Percentiles rank a stretch among this genome's conserved stretches.
Conservation (phyloP, 2,888 invertebrate species). For the Biston stratarius region DNA sequence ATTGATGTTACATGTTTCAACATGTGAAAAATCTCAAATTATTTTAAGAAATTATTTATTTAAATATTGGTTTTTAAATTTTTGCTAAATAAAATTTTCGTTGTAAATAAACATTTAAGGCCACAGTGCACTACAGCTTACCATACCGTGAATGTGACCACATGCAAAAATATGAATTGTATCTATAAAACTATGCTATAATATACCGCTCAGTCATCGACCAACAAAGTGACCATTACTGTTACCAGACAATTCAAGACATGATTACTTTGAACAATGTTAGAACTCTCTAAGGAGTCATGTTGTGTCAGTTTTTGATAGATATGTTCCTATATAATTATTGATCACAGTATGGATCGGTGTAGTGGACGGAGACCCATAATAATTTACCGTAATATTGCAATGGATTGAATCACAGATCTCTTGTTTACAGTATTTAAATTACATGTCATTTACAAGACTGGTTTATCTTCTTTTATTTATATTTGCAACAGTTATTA, state of each 20-base stretch:
- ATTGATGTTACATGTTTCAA: neutral
- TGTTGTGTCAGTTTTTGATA: no score
- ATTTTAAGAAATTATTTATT: neutral
- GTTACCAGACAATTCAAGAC: no score
- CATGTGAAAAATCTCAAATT: neutral
- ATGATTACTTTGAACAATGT: no score
- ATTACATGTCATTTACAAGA: conserved; percentile 85
- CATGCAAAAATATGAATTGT: no score
- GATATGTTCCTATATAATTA: no score
- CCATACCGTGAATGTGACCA: no score
- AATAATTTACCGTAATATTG: conserved; percentile 34
- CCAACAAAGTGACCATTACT: no score
- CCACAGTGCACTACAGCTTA: no score
- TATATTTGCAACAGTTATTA: neutral
- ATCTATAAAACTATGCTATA: no score
- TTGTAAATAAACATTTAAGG: neutral
- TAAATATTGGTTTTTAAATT: neutral
- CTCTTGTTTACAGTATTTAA: conserved; percentile 86
- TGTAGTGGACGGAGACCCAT: neutral
- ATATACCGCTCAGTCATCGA: no score
- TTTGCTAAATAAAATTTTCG: neutral
- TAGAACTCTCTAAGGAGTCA: no score
- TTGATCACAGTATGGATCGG: no score
- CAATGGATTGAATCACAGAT: conserved; percentile 78
- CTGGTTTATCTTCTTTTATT: conserved; percentile 87